Evolutionary conservation across 2,797 vertebrate genomes (phyloP).

Genomic region (Pseudomugil tenellus): DNA sequence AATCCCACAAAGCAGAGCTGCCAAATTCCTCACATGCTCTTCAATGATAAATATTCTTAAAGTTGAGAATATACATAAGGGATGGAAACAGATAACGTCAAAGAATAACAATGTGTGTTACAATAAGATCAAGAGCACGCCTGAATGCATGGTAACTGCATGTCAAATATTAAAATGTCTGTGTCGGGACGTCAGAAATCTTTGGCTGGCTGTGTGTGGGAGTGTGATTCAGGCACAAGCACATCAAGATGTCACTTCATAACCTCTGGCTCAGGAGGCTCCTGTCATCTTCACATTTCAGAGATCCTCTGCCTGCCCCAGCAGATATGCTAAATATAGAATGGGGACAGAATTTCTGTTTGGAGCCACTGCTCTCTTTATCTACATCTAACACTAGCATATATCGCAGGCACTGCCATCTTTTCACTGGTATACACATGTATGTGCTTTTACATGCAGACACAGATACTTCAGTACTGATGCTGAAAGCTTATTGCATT

Average conservation of each 20-base stretch:
- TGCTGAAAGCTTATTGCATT: background rate
- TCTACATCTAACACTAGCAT: constrained; percentile 69
- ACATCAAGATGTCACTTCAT: constrained; percentile 82
- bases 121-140: constrained; percentile 50
- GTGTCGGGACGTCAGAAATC: constrained; percentile 66
- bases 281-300: constrained; percentile 83
- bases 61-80: constrained; percentile 21
- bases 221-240: constrained; percentile 76
- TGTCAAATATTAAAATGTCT: constrained; percentile 61
- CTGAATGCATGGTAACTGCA: constrained; percentile 65
- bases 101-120: constrained; percentile 33
- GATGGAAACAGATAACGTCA: constrained; percentile 6
- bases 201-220: constrained; percentile 63
- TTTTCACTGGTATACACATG: constrained; percentile 26
- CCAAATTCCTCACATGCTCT: constrained; percentile 34
- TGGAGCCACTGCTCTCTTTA: constrained; percentile 71
- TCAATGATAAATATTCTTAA: constrained; percentile 36
- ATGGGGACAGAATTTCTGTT: constrained; percentile 76
- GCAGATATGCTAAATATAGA: constrained; percentile 84
- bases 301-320: constrained; percentile 78
- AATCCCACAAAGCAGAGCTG: constrained; percentile 20
- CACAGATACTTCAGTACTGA: constrained; percentile 2
- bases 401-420: constrained; percentile 29
- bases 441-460: constrained; percentile 18
- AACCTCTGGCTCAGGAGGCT: constrained; percentile 82